Conservation (phyloP, 2,797 vertebrate species). For the Yasuhikotakia modesta region DNA sequence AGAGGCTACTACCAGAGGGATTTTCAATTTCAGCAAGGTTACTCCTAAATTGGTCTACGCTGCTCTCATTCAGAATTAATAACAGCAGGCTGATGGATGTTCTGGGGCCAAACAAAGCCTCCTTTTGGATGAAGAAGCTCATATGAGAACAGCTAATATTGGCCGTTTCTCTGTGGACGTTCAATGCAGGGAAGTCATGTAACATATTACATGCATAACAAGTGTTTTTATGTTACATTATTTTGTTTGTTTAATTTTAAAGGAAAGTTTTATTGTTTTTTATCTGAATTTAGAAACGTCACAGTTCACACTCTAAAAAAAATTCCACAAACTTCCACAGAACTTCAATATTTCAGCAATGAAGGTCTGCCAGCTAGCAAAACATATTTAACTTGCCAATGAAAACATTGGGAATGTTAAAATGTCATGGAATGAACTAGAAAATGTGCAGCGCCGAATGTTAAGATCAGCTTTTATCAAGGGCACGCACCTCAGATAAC, state of each 20-base stretch:
- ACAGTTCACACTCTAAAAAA: constrained; percentile 1
- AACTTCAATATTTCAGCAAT: neutral
- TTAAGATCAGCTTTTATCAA: constrained; percentile 23
- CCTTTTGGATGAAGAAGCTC: constrained; percentile 7
- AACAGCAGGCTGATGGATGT: constrained; percentile 17
- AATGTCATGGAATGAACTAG: neutral
- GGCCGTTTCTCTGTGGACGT: neutral
- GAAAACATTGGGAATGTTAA: constrained; percentile 21
- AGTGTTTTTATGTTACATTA: neutral
- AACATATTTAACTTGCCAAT: constrained; percentile 10
- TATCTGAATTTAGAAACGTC: neutral
- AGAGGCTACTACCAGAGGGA: constrained; percentile 14
- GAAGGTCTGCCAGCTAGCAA: neutral
- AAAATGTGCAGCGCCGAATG: neutral
- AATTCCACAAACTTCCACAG: neutral
- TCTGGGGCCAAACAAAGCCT: constrained; percentile 14
- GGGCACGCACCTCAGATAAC: constrained; percentile 6
- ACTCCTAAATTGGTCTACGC: constrained; percentile 24
- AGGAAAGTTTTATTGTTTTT: too few species aligned
- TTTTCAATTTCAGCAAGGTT: constrained; percentile 48
- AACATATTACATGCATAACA: neutral
- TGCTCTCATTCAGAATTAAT: constrained; percentile 27
- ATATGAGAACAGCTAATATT: constrained; percentile 5
- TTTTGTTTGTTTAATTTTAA: neutral
- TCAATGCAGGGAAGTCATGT: neutral